These are phyloP conservation scores for Leptarthrus brevirostris DNA, from an alignment of 2,888 invertebrate species.

Conservation along the genomic window DNA sequence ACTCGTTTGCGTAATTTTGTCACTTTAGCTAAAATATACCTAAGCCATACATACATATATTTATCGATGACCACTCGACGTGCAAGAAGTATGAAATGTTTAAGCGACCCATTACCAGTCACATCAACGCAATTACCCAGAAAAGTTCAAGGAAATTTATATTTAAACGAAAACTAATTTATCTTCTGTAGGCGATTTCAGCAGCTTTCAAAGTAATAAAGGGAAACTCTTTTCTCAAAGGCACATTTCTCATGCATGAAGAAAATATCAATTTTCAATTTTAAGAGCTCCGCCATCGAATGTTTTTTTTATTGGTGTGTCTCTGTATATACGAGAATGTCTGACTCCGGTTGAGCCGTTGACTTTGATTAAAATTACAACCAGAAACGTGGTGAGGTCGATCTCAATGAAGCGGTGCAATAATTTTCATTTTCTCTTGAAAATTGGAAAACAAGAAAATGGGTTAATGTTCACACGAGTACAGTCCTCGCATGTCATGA, in stretches of 20 bases:
- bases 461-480: slow-evolving; percentile 40
- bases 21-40: too few relatives aligned
- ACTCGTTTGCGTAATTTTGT: too few relatives aligned
- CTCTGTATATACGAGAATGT: slow-evolving; percentile 1
- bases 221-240: neutral
- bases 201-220: neutral
- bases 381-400: slow-evolving; percentile 34
- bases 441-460: slow-evolving; percentile 46
- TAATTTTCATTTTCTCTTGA: slow-evolving; percentile 33
- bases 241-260: neutral
- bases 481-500: slow-evolving; percentile 26
- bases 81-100: too few relatives aligned
- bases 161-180: slow-evolving; percentile 29
- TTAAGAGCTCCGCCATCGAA: neutral
- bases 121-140: slow-evolving; percentile 7
- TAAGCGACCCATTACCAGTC: neutral
- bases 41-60: too few relatives aligned
- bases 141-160: slow-evolving; percentile 37
- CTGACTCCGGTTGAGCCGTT: too few relatives aligned
- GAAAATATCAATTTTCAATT: slow-evolving; percentile 23
- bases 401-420: slow-evolving; percentile 28
- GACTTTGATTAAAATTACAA: slow-evolving; percentile 34
- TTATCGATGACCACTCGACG: too few relatives aligned
- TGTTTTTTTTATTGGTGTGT: neutral
- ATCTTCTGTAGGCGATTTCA: neutral